These are phyloP conservation scores for Petroica traversi DNA, from an alignment of 2,113 vertebrate species.

Conservation along the genomic window DNA sequence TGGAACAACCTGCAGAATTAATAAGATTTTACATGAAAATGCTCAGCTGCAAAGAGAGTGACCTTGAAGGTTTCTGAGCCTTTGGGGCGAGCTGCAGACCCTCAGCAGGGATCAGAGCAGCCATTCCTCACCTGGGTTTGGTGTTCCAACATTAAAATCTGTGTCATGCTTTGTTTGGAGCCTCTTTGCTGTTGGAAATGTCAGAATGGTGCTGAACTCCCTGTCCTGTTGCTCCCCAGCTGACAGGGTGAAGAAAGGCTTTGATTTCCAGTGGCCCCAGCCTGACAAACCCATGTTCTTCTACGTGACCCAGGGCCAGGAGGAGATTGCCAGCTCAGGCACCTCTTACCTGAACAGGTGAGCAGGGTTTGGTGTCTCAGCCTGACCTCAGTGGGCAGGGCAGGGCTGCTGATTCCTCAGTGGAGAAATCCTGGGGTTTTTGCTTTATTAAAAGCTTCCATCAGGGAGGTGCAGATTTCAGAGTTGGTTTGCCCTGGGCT, in stretches of 20 bases:
- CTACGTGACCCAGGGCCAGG: slow-evolving; percentile 97
- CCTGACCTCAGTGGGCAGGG: not conserved
- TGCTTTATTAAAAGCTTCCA: not conserved
- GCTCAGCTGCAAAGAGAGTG: not conserved
- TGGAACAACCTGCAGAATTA: not conserved
- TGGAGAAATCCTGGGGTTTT: not conserved
- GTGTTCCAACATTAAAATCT: too few species aligned
- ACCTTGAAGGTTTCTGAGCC: not conserved
- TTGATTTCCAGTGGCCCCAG: slow-evolving; percentile 99
- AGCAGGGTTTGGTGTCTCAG: fast-evolving
- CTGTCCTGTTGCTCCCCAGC: slow-evolving; percentile 55
- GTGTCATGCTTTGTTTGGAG: not conserved
- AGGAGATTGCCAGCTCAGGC: slow-evolving; percentile 98
- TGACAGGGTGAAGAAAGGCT: slow-evolving; percentile 97
- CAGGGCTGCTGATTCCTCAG: not conserved
- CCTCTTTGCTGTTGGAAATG: not conserved
- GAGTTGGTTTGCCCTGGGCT: not conserved
- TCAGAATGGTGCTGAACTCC: fast-evolving
- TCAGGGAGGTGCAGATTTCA: too few species aligned
- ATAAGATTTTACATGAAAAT: not conserved
- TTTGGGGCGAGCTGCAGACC: not conserved
- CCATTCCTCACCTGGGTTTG: not conserved
- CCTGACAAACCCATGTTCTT: slow-evolving; percentile 99
- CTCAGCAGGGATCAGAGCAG: not conserved
- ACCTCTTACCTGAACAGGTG: slow-evolving; percentile 98